Conservation (phyloP, 53 echinoderm and acorn worm genomes). For the Apostichopus leukothele region DNA sequence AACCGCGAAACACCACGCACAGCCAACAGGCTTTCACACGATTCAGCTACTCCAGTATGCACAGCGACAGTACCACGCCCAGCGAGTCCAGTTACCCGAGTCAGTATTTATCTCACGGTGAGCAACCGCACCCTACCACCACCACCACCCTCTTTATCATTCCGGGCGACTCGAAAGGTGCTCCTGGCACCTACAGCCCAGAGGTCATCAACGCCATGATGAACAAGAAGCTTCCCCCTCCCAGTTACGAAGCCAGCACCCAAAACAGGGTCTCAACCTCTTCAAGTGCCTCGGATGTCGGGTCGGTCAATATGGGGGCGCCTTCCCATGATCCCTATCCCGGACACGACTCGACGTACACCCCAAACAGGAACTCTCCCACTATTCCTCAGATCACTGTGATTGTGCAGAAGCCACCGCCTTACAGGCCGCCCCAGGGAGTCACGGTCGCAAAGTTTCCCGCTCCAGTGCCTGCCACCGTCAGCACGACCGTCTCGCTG, state of each 20-base stretch:
- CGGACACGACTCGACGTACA: constrained; percentile 49
- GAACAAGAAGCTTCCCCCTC: constrained; percentile 85
- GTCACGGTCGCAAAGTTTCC: constrained; percentile 51
- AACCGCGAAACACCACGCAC: constrained; percentile 36
- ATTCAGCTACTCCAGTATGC: constrained; percentile 26
- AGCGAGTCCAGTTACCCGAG: constrained; percentile 1
- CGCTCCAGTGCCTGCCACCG: constrained; percentile 80
- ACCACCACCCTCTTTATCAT: constrained; percentile 32
- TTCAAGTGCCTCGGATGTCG: constrained; percentile 44
- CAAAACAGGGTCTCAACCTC: constrained; percentile 66
- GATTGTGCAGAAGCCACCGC: constrained; percentile 65
- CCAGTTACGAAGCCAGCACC: constrained; percentile 87
- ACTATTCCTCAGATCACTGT: constrained; percentile 38
- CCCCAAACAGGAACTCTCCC: constrained; percentile 46
- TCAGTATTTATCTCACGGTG: constrained; percentile 12
- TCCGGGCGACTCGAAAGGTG: background rate
- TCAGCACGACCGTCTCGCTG: constrained; percentile 75
- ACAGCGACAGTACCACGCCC: constrained; percentile 13
- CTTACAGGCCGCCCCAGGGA: constrained; percentile 66
- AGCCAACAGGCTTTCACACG: constrained; percentile 56
- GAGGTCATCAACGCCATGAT: constrained; percentile 78
- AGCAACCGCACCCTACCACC: constrained; percentile 16
- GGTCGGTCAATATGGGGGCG: constrained; percentile 34
- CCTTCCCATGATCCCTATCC: constrained; percentile 39
- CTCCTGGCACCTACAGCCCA: constrained; percentile 47